These are phyloP conservation scores for Cryptomyrus ogoouensis DNA, from an alignment of 2,113 vertebrate genomes.

Conservation along the genomic window DNA sequence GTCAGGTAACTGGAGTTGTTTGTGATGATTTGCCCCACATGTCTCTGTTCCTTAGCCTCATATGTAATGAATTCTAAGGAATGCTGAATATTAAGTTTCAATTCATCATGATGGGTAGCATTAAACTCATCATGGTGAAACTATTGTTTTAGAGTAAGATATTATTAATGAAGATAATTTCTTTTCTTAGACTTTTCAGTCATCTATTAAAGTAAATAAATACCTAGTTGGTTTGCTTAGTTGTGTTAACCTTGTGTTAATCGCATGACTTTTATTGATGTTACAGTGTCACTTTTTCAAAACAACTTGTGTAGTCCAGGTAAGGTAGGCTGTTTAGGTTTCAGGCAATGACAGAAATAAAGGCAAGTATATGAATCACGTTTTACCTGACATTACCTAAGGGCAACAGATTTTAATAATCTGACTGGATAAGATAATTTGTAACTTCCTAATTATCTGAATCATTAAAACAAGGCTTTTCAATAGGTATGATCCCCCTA, in stretches of 20 bases:
- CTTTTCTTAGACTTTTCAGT: not conserved
- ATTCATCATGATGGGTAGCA: not conserved
- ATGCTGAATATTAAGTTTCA: not conserved
- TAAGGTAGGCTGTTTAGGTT: not conserved
- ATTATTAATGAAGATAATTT: not conserved
- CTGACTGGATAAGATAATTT: conserved; percentile 1
- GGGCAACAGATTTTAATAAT: not conserved
- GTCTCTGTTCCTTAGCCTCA: not conserved
- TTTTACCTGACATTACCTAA: not conserved
- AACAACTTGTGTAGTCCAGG: not conserved
- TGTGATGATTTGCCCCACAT: not conserved
- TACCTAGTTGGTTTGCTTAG: not conserved
- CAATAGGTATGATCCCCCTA: not conserved
- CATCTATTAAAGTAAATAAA: not conserved
- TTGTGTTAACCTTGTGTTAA: not conserved
- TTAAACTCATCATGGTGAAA: not conserved
- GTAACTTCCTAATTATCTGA: conserved; percentile 8
- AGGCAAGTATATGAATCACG: not conserved
- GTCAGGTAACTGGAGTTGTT: not conserved
- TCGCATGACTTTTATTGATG: not conserved
- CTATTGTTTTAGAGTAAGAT: not conserved
- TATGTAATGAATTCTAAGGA: not conserved
- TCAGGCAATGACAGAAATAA: not conserved
- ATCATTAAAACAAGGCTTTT: not conserved
- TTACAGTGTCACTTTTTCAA: not conserved